phyloP scores from a whole-genome alignment of 2,888 invertebrate species.

The Cepaea hortensis region DNA sequence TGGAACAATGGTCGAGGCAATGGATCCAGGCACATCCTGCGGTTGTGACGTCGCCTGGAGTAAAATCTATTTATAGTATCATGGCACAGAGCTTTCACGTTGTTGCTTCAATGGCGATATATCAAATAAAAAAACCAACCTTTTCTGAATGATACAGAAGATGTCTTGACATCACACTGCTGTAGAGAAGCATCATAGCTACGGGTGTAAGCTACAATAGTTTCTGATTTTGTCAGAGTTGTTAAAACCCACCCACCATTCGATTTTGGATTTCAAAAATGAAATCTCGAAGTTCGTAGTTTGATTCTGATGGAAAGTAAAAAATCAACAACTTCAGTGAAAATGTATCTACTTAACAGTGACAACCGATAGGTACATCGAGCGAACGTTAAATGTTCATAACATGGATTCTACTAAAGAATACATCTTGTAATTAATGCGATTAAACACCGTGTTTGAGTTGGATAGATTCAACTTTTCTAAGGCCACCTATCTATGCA shows the following conservation, averaged over 20 bases:
- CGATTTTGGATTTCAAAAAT: too few relatives aligned
- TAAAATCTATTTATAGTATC: slow-evolving; percentile 48
- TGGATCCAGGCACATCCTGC: slow-evolving; percentile 8
- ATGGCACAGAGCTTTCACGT: slow-evolving; percentile 40
- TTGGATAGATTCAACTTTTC: neutral
- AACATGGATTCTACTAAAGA: too few relatives aligned
- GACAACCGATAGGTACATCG: too few relatives aligned
- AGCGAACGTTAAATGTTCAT: too few relatives aligned
- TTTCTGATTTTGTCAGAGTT: too few relatives aligned
- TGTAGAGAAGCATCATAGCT: neutral
- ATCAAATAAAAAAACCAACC: neutral
- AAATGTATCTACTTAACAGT: too few relatives aligned
- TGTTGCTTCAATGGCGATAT: slow-evolving; percentile 39
- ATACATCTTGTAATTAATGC: neutral
- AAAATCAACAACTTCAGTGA: too few relatives aligned
- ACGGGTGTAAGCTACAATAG: neutral
- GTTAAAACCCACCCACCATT: too few relatives aligned
- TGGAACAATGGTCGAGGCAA: slow-evolving; percentile 28
- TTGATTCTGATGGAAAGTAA: too few relatives aligned
- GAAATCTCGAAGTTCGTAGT: too few relatives aligned
- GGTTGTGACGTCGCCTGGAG: slow-evolving; percentile 43
- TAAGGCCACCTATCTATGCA: neutral
- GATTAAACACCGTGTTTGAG: neutral
- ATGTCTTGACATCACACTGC: neutral
- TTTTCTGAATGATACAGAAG: neutral